Conservation (phyloP, 2,888 invertebrate genomes). For the Clusia tigrina region DNA sequence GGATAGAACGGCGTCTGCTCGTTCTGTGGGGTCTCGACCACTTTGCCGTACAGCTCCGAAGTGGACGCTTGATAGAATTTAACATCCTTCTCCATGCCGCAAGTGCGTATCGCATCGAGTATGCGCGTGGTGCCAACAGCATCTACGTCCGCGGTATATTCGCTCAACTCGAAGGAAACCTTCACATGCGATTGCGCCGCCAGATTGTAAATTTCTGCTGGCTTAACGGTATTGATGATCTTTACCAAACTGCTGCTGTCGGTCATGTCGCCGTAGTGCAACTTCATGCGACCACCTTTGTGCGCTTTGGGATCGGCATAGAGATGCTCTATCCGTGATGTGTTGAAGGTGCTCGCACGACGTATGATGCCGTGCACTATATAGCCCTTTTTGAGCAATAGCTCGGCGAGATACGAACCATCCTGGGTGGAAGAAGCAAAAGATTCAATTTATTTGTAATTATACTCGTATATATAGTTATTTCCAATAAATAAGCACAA, state of each 20-base stretch:
- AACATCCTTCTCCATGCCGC: slow-evolving; percentile 80
- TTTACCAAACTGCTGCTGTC: slow-evolving; percentile 95
- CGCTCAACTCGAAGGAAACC: slow-evolving; percentile 97
- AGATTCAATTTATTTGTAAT: too few relatives aligned
- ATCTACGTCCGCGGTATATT: slow-evolving; percentile 98
- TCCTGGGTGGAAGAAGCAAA: too few relatives aligned
- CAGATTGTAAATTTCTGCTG: slow-evolving; percentile 96
- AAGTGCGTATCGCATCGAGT: slow-evolving; percentile 90
- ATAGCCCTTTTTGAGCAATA: slow-evolving; percentile 90
- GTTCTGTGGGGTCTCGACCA: slow-evolving; percentile 89
- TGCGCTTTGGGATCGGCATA: slow-evolving; percentile 91
- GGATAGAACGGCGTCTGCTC: slow-evolving; percentile 97
- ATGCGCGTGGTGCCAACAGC: slow-evolving; percentile 92
- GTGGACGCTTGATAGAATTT: slow-evolving; percentile 96
- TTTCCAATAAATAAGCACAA: too few relatives aligned
- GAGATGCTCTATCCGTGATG: slow-evolving; percentile 93
- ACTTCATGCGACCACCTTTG: slow-evolving; percentile 85
- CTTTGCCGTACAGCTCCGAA: slow-evolving; percentile 94
- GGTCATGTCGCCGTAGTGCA: slow-evolving; percentile 99
- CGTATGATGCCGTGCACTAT: slow-evolving; percentile 95
- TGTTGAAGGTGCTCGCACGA: slow-evolving; percentile 95
- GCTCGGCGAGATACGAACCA: slow-evolving; percentile 96
- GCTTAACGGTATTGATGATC: slow-evolving; percentile 74
- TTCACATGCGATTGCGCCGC: slow-evolving; percentile 99
- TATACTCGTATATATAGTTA: too few relatives aligned